A percentile compares a stretch with the other conserved stretches of the same genome.
Evolutionary conservation across 2,797 vertebrate species (phyloP).

Genomic region (Hoplostethus atlanticus): DNA sequence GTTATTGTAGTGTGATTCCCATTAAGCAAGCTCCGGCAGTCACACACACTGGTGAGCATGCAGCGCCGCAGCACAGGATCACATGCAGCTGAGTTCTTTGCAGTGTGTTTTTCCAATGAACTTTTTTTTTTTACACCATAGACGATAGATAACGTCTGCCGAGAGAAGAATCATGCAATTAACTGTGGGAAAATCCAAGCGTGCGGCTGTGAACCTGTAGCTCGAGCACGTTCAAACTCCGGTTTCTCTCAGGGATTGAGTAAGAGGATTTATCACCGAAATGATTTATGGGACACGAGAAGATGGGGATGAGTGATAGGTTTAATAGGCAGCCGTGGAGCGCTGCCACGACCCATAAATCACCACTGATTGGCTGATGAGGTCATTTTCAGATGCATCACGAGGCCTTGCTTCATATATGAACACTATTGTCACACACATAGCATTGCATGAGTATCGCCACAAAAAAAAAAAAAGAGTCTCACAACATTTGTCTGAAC

Average conservation of each 20-base stretch:
- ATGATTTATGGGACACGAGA: constrained; percentile 38
- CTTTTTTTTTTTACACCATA: too few species aligned
- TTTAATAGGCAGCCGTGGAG: constrained; percentile 40
- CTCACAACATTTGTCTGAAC: neutral
- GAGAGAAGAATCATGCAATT: too few species aligned
- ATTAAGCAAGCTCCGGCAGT: constrained; percentile 46
- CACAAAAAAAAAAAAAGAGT: neutral
- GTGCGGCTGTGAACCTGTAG: neutral
- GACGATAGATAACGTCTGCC: too few species aligned
- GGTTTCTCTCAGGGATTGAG: constrained; percentile 12
- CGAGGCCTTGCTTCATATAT: neutral
- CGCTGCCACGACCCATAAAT: constrained; percentile 35
- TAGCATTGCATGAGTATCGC: neutral
- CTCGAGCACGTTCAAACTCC: neutral
- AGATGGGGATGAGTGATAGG: constrained; percentile 33
- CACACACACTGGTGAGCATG: neutral
- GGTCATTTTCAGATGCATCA: constrained; percentile 4
- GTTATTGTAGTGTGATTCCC: constrained; percentile 58
- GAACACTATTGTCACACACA: neutral
- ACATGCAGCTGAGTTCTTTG: neutral
- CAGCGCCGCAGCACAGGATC: constrained; percentile 1
- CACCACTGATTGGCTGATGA: constrained; percentile 22
- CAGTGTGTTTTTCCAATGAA: too few species aligned
- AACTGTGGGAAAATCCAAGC: constrained; percentile 1
- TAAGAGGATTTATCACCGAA: constrained; percentile 32